Conservation (phyloP, 2,113 vertebrate species). For the Megaceryle maxima region DNA sequence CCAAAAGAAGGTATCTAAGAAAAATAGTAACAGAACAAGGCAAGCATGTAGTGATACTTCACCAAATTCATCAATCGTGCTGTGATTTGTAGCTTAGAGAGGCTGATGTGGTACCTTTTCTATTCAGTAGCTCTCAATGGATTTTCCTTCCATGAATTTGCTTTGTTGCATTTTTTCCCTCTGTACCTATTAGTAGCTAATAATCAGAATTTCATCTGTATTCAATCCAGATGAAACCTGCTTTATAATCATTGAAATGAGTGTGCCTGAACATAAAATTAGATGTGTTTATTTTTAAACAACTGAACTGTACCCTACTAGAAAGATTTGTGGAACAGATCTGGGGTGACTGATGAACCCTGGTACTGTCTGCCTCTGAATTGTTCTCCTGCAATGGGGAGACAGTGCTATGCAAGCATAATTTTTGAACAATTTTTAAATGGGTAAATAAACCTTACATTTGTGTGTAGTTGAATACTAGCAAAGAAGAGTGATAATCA, state of each 20-base stretch:
- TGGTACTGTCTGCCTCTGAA: neutral
- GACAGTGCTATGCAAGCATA: neutral
- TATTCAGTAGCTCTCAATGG: neutral
- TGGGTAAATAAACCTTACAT: neutral
- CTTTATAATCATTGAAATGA: neutral
- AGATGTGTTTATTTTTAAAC: neutral
- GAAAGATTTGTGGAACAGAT: neutral
- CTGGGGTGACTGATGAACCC: neutral
- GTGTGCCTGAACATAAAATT: neutral
- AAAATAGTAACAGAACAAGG: neutral
- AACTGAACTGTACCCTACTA: rapidly evolving
- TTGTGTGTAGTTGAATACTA: neutral
- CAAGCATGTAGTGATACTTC: neutral
- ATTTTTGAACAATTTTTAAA: neutral
- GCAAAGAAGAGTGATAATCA: neutral
- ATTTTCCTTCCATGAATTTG: neutral
- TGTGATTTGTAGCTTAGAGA: neutral
- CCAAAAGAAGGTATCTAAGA: neutral
- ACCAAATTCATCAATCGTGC: neutral
- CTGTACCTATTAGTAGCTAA: neutral
- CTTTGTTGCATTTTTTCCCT: neutral
- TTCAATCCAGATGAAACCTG: neutral
- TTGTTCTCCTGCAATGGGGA: neutral
- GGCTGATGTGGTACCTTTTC: neutral
- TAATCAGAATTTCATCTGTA: neutral